These are phyloP conservation scores for Halcyon chelicuti DNA, from an alignment of 2,797 vertebrate species.

Conservation along the genomic window DNA sequence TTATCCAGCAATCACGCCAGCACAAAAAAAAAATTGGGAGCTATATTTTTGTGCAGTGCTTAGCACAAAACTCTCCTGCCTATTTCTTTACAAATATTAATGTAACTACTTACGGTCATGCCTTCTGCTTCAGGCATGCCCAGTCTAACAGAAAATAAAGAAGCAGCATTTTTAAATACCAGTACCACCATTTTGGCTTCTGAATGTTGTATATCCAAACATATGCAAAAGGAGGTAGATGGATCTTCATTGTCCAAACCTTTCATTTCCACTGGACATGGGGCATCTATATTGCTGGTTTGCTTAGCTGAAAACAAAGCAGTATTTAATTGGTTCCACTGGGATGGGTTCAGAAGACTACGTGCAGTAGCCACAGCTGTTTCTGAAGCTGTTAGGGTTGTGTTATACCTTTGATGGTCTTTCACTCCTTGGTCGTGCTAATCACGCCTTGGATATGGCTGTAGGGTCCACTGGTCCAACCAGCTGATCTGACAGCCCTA, in stretches of 20 bases:
- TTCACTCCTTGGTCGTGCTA: neutral
- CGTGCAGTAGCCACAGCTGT: neutral
- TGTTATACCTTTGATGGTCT: neutral
- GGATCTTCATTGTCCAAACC: neutral
- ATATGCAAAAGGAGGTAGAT: neutral
- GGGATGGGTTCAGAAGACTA: neutral
- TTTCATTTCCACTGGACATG: neutral
- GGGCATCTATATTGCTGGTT: neutral
- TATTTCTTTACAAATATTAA: neutral
- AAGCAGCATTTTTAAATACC: neutral
- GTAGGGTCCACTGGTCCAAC: neutral
- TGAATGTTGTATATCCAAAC: neutral
- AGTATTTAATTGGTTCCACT: neutral
- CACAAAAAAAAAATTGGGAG: neutral
- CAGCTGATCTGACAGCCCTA: neutral
- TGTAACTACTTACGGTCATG: neutral
- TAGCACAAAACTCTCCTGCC: neutral
- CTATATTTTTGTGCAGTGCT: neutral
- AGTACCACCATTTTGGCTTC: neutral
- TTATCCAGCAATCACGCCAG: fast-evolving
- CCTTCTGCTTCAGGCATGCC: neutral
- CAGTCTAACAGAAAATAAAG: neutral
- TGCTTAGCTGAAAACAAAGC: neutral
- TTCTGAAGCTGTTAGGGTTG: neutral
- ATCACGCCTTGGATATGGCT: neutral